Evolutionary conservation across 2,113 vertebrate species (phyloP), one percentile per base, ranked within the genome.

Genomic region (Silurus glanis): DNA sequence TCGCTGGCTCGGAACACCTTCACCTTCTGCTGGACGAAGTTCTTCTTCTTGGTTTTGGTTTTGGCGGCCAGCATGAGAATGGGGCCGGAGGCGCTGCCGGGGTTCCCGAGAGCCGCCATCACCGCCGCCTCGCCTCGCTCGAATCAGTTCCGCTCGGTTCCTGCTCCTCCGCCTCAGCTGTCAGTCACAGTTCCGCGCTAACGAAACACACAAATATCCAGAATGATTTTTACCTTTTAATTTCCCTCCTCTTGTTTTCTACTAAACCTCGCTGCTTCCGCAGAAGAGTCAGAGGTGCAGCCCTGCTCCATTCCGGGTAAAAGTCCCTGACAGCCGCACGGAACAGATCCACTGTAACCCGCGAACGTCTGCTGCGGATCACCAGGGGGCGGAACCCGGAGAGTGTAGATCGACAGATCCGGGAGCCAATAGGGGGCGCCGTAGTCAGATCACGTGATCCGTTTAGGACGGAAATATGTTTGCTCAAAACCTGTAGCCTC

Each of bases 21-120:
- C 93, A 98, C 95, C 90, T 97, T 97, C 95, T 98, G 97, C 92
- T 97, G 96, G 21, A 98, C 97, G 80, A 98, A 98, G 49, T 97
- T 97, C 78, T 97, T 98, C 95, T 98, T 97, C 90, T 98, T 98
- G 25, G 97, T 98, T 91, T 98, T 98, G 14, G 96, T 96, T 88
- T 96, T 96, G 55, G 95, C 93, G 14, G 94, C 95, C 84, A 95
- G 90, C 17, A 96, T 95, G 79, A 96, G 95, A 91, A 96, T 94
- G 37, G 94, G 93, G 61, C 92, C 95, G 82, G 93, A 94, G 21
- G 89, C 88, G 82, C 94, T 91, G 79, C 92, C 93, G 71, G 94
- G 92, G 86, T 92, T 92, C 10, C 93, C 93, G 86, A 93, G 91
- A 84, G 94, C 90, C 85, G 96, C 95, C 96, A 96, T 96, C 87